Evolutionary conservation across 2,797 vertebrate genomes (phyloP).

Genomic region (Aulostomus chinensis): DNA sequence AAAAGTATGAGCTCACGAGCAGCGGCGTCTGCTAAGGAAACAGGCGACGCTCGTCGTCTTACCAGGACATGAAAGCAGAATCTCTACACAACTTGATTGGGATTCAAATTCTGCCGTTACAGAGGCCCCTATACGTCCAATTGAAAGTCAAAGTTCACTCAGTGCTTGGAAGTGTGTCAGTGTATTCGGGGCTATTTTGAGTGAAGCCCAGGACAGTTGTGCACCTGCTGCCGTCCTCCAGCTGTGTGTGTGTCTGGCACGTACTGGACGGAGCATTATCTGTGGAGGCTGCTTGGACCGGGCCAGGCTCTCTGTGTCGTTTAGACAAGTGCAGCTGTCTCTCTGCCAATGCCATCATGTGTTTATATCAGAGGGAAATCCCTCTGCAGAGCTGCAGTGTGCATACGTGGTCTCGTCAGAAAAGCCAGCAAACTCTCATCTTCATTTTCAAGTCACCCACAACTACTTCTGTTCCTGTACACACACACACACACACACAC

Average conservation of each 20-base stretch:
- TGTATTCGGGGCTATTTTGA: slow-evolving; percentile 13
- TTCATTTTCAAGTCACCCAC: slow-evolving; percentile 7
- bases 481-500: neutral
- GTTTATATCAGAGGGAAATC: slow-evolving; percentile 76
- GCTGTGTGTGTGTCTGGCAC: slow-evolving; percentile 42
- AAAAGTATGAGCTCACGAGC: slow-evolving; percentile 41
- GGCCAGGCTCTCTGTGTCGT: slow-evolving; percentile 51
- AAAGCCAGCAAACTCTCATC: neutral
- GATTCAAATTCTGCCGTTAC: neutral
- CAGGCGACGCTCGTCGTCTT: neutral
- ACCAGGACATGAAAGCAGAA: neutral
- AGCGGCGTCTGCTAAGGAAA: neutral
- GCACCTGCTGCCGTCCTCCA: slow-evolving; percentile 44
- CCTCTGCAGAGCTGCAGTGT: slow-evolving; percentile 32
- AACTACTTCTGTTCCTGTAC: slow-evolving; percentile 2
- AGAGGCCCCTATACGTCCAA: neutral
- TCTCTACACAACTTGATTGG: neutral
- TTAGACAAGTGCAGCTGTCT: slow-evolving; percentile 72
- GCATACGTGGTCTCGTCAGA: slow-evolving; percentile 19
- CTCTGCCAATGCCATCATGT: slow-evolving; percentile 65
- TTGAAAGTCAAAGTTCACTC: slow-evolving; percentile 31
- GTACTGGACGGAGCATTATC: slow-evolving; percentile 30
- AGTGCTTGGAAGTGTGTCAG: slow-evolving; percentile 9
- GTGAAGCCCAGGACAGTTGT: slow-evolving; percentile 25
- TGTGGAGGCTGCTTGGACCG: slow-evolving; percentile 48